Base-by-base conservation (phyloP, 1,140 invertebrate genomes). In the Papilio dardanus region DNA sequence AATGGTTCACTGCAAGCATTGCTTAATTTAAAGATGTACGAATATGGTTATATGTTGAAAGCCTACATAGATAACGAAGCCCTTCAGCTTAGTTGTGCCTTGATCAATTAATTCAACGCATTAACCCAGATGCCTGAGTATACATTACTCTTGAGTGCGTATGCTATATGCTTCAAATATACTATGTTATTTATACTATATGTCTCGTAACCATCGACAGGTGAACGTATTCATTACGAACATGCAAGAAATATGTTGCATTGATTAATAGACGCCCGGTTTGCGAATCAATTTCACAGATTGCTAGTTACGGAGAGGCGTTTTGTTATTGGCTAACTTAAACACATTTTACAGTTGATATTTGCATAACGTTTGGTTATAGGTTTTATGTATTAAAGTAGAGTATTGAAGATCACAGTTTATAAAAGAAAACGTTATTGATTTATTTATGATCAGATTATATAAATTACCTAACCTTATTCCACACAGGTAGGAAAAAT, bases 101-200 rank as follows among this genome's bases (percentile, higher is more conserved):
- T 73, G 71, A 73, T 73, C 71, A 73, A 73, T 73, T 73, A 73
- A 73, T 73, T 73, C 71, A 73, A 73, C 31, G 50, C 71, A 73
- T 73, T 73, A 73, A 73, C 71, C 71, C n/a, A 73, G 50, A 73
- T 73, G 71, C 71, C 71, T 50, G 28, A 30, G 71, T 73, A 73
- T 40, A 69, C 33, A 69, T 69, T 35, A 71, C 69, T 71, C 46
- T 50, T n/a, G 24, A 71, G n/a, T 73, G 33, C 30, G 46, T 35
- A 40, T 42, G 67, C 19, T 69, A 67, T 67, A 42, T 69, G 35
- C 35, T 28, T 30, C 54, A 46, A n/a, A 16, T 30, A 66, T 66
- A 1, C 65, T 19, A 66, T 66, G 65, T 31, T 46, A 5, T 46
- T 19, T 46, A n/a, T 46, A n/a, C 14, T 46, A 71, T 71, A 24